These are phyloP conservation scores for Diorhabda carinulata DNA, from an alignment of 1,140 invertebrate species.

Conservation along the genomic window DNA sequence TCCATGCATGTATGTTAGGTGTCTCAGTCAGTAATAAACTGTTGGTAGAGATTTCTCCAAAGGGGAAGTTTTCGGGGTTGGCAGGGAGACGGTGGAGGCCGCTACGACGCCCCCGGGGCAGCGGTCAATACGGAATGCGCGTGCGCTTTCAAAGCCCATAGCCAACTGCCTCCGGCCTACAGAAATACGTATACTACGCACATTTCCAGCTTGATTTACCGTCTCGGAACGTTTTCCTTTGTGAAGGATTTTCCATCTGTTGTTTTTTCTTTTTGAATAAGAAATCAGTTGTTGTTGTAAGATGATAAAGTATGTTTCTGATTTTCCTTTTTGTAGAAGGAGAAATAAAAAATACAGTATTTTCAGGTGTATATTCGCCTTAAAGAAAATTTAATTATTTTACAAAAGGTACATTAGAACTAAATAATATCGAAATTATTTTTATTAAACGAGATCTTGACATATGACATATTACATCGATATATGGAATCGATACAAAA, in stretches of 20 bases:
- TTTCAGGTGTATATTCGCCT: no score
- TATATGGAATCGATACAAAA: no score
- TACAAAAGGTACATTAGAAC: no score
- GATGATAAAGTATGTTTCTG: no score
- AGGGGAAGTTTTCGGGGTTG: slow-evolving; percentile 29
- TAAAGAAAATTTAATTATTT: no score
- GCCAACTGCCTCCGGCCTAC: slow-evolving; percentile 8
- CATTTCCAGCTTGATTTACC: slow-evolving; percentile 17
- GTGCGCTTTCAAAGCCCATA: neutral
- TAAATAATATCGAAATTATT: no score
- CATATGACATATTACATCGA: no score
- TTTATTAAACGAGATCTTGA: no score
- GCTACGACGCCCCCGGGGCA: slow-evolving; percentile 35
- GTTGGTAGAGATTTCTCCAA: slow-evolving; percentile 22
- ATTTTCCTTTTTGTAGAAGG: no score
- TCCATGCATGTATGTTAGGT: slow-evolving; percentile 10
- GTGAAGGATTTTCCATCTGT: neutral
- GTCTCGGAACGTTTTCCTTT: slow-evolving; percentile 5
- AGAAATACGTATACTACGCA: slow-evolving; percentile 13
- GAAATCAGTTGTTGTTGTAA: neutral
- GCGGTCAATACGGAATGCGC: slow-evolving; percentile 19
- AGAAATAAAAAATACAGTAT: no score
- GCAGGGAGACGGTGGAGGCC: slow-evolving; percentile 22
- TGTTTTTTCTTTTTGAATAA: neutral
- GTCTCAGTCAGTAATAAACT: slow-evolving; percentile 12